Conservation (phyloP, 2,113 vertebrate genomes). For the Tachuris rubrigastra region DNA sequence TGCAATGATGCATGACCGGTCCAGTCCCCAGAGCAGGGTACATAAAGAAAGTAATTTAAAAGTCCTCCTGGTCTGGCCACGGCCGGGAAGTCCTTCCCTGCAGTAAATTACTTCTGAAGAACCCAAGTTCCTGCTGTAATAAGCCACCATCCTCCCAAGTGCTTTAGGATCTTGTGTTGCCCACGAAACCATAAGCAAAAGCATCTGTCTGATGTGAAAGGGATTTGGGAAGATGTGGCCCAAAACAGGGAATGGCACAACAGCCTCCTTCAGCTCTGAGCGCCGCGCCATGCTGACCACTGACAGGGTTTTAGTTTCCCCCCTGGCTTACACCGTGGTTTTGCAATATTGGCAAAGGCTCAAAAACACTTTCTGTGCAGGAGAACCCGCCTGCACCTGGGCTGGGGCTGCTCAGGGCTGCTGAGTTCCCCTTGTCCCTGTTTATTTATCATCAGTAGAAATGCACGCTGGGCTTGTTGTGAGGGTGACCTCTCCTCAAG, state of each 20-base stretch:
- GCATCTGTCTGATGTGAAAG: background rate
- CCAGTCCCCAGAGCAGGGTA: background rate
- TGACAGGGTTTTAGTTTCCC: constrained; percentile 18
- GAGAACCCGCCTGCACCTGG: background rate
- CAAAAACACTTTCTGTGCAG: background rate
- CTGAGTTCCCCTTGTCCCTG: background rate
- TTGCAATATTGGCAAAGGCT: constrained; percentile 48
- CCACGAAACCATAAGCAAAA: constrained; percentile 26
- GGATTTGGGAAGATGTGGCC: constrained; percentile 32
- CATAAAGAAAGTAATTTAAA: background rate
- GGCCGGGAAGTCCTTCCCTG: background rate
- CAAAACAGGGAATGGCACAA: background rate
- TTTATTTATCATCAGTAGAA: background rate
- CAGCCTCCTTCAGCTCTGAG: constrained; percentile 7
- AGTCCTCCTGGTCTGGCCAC: background rate
- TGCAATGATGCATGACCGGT: background rate
- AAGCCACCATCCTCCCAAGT: constrained; percentile 15
- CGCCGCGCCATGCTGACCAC: background rate
- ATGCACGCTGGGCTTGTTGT: background rate
- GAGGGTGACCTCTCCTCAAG: background rate
- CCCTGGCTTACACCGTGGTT: background rate
- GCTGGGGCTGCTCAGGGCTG: background rate
- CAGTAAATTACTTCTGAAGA: constrained; percentile 34
- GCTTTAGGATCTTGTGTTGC: background rate
- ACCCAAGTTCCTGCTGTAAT: background rate